Evolutionary conservation across 2,888 invertebrate genomes (phyloP).

Genomic region (Eristalis pertinax): DNA sequence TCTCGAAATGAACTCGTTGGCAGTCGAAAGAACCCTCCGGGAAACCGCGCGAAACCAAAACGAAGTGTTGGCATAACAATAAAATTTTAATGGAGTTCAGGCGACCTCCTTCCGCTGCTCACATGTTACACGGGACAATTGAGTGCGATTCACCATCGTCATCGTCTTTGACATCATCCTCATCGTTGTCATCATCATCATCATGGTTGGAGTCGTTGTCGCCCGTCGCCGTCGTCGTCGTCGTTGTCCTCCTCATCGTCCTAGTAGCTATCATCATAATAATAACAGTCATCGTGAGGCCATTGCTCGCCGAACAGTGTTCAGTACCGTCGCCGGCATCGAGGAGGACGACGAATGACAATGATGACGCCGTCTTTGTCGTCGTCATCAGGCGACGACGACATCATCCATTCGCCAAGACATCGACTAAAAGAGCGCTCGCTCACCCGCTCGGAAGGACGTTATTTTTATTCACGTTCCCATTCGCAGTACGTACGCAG

Average conservation of each 20-base stretch:
- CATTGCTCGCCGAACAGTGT: slow-evolving; percentile 37
- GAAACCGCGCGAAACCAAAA: slow-evolving; percentile 21
- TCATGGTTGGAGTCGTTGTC: slow-evolving; percentile 43
- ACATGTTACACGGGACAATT: slow-evolving; percentile 66
- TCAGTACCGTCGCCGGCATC: slow-evolving; percentile 18
- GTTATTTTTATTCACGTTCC: slow-evolving; percentile 69
- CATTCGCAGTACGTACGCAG: no score
- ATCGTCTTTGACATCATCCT: slow-evolving; percentile 57
- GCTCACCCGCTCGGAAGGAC: slow-evolving; percentile 25
- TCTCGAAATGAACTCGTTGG: background rate
- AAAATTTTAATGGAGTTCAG: slow-evolving; percentile 68
- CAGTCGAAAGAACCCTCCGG: background rate
- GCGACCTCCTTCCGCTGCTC: background rate
- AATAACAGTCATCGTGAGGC: slow-evolving; percentile 59
- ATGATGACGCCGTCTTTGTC: slow-evolving; percentile 17
- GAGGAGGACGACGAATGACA: background rate
- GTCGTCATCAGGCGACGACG: slow-evolving; percentile 59
- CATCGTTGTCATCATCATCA: background rate
- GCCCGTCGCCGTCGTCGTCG: slow-evolving; percentile 49
- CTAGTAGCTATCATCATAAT: slow-evolving; percentile 26
- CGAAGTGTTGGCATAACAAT: slow-evolving; percentile 61
- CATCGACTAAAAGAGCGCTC: slow-evolving; percentile 17
- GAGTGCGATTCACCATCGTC: slow-evolving; percentile 52
- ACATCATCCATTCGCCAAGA: slow-evolving; percentile 54
- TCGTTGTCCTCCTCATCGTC: slow-evolving; percentile 15